Base-by-base conservation (phyloP, 2,888 invertebrate species). In the Tenthredo livida region DNA sequence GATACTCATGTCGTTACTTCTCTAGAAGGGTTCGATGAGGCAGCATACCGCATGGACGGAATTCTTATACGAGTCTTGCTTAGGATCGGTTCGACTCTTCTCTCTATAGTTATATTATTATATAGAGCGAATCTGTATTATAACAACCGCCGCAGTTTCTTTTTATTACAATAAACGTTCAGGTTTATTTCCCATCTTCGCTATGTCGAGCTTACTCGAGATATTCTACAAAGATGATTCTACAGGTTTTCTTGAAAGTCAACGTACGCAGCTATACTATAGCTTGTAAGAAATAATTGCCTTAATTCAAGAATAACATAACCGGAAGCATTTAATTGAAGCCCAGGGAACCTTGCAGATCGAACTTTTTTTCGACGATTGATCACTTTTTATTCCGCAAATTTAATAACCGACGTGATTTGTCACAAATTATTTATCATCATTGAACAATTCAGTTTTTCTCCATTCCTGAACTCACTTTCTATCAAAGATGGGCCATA, bases 21-120 rank as follows among this genome's bases (percentile, higher is more conserved):
- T 73, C 73, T 73, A 21, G 73, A 54, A 50, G 50, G 77, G n/a
- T 50, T 77, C 50, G 77, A 77, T 43, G 50, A 10, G 54, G 17
- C 77, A 12, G 25, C 33, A 50, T 29, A 50, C 77, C 77, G n/a
- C n/a, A 33, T 50, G 25, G 54, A 33, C 77, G 21, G 77, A 77
- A 33, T 77, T 77, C 37, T 77, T 77, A 54, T 17, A 25, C 15
- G 33, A 50, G 9, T 33, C 77, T 25, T 50, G 54, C 7, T 77
- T 50, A 77, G 17, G 50, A 37, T 50, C 54, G 33, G 54, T 77
- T 33, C 29, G 37, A 29, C n/a, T 77, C 29, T 54, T 73, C 47
- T 73, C 43, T 77, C 25, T 33, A 1, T 33, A 33, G 29, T 2
- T 77, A 50, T 29, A 50, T 33, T 29, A 29, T 77, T 54, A 40